phyloP scores from a whole-genome alignment of 2,888 invertebrate genomes.

The Papilio demoleus region DNA sequence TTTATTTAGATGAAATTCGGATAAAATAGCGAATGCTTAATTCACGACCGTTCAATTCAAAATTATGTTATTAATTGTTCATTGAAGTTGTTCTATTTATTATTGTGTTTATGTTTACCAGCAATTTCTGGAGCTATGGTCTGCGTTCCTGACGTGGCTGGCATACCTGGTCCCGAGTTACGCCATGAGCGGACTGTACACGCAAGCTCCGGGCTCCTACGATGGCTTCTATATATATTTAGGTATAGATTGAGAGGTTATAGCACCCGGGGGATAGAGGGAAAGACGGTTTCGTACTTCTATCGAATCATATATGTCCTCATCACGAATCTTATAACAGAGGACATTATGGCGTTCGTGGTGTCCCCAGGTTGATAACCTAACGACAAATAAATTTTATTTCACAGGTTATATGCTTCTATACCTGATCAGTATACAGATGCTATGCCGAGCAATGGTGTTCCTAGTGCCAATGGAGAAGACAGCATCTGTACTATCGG shows the following conservation, averaged over 20 bases:
- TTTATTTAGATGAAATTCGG: no score
- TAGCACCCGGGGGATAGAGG: no score
- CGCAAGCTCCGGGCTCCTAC: constrained; percentile 85
- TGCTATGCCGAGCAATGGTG: constrained; percentile 86
- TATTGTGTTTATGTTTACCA: constrained; percentile 65
- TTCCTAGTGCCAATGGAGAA: constrained; percentile 87
- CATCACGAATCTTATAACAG: no score
- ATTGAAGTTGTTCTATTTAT: no score
- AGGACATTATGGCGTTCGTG: no score
- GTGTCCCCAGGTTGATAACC: no score
- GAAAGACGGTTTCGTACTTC: no score
- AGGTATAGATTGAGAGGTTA: constrained; percentile 83
- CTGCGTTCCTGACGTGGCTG: constrained; percentile 91
- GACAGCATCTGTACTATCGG: constrained; percentile 85
- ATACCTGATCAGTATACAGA: constrained; percentile 87
- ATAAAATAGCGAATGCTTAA: no score
- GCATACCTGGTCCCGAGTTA: constrained; percentile 94
- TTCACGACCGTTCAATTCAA: no score
- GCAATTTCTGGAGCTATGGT: constrained; percentile 90
- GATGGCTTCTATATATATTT: constrained; percentile 89
- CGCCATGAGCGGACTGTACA: constrained; percentile 93
- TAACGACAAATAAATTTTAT: no score
- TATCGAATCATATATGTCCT: no score
- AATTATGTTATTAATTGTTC: no score
- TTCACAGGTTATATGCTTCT: constrained; percentile 87